Percentiles rank a stretch among this genome's conserved stretches.
Evolutionary conservation across 1,140 invertebrate genomes (phyloP).

Genomic region (Saccostrea glomerata): DNA sequence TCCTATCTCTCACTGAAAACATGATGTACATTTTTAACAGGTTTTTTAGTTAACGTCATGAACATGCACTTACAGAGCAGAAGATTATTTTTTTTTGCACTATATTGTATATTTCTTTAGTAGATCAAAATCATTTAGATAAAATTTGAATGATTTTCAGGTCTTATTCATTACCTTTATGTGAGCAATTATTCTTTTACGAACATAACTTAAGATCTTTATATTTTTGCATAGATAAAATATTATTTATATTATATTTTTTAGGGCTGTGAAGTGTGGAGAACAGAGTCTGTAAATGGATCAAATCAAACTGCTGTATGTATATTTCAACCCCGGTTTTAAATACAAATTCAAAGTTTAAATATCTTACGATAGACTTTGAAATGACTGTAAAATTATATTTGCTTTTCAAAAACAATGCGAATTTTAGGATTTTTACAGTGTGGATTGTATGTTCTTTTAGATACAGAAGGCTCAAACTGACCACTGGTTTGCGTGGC

Average conservation of each 20-base stretch:
- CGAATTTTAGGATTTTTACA: not conserved
- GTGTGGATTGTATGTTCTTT: not conserved
- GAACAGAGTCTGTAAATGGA: not conserved
- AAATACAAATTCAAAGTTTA: too few species aligned
- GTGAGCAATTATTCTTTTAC: too few species aligned
- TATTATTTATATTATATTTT: too few species aligned
- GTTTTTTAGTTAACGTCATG: not conserved
- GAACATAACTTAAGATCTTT: too few species aligned
- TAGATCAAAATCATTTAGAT: too few species aligned
- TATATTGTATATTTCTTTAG: not conserved
- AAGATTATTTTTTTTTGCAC: not conserved
- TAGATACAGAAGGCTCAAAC: not conserved
- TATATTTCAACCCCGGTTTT: too few species aligned
- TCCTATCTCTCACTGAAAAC: too few species aligned
- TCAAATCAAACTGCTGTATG: not conserved
- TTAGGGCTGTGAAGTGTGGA: constrained; percentile 7
- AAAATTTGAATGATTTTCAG: too few species aligned
- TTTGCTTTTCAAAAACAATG: not conserved
- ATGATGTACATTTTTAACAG: too few species aligned
- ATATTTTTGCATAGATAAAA: too few species aligned
- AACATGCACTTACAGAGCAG: not conserved
- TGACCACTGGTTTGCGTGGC: constrained; percentile 8
- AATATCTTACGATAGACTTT: not conserved
- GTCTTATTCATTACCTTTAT: too few species aligned
- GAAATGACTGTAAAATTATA: not conserved